phyloP scores from a whole-genome alignment of 2,888 invertebrate genomes.

The Harpagoxenus sublaevis region DNA sequence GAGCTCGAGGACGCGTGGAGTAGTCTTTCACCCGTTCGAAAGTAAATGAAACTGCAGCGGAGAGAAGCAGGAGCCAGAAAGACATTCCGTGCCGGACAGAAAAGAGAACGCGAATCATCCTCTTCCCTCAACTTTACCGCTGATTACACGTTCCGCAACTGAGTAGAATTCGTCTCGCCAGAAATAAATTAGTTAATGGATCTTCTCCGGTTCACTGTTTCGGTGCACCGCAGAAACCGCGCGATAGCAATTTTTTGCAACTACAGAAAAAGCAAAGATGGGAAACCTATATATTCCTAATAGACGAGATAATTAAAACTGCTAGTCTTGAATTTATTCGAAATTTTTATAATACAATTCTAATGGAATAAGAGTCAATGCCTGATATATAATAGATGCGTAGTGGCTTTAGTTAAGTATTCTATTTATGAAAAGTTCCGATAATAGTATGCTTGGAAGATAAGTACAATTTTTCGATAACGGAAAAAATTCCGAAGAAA shows the following conservation, averaged over 20 bases:
- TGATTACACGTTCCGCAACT: constrained; percentile 77
- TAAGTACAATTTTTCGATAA: background rate
- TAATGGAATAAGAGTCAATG: background rate
- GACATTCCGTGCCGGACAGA: constrained; percentile 36
- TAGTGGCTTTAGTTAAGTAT: background rate
- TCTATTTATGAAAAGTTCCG: background rate
- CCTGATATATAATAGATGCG: background rate
- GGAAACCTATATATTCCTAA: background rate
- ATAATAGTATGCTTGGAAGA: background rate
- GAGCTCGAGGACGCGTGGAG: constrained; percentile 72
- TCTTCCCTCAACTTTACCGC: constrained; percentile 61
- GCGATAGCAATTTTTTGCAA: constrained; percentile 9
- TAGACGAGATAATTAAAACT: background rate
- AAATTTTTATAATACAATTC: background rate
- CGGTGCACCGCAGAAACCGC: constrained; percentile 7
- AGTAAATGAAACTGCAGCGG: constrained; percentile 64
- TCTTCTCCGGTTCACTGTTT: constrained; percentile 53
- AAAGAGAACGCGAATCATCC: constrained; percentile 58
- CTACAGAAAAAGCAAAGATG: background rate
- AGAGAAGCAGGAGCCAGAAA: constrained; percentile 8
- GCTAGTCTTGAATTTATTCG: background rate
- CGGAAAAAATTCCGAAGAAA: background rate
- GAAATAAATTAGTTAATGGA: constrained; percentile 80
- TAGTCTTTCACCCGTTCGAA: constrained; percentile 45
- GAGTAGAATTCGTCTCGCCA: constrained; percentile 75